Conservation (phyloP, 2,113 vertebrate species). For the Mesitornis unicolor region DNA sequence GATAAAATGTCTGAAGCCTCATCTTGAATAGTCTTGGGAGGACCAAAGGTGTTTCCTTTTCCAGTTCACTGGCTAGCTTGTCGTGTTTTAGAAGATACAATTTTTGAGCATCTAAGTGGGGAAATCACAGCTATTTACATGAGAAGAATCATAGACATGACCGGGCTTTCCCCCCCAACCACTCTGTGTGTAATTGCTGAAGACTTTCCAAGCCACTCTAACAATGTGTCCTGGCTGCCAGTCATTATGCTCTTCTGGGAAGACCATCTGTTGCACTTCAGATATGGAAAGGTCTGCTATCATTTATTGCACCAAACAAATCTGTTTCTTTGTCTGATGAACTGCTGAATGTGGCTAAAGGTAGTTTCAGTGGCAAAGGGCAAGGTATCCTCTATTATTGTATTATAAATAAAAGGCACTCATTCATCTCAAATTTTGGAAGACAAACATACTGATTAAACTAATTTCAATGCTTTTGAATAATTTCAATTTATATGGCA, state of each 20-base stretch:
- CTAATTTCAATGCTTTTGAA: background rate
- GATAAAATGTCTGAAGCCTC: background rate
- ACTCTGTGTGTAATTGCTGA: constrained; percentile 42
- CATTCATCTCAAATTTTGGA: background rate
- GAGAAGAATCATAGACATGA: background rate
- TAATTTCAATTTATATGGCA: background rate
- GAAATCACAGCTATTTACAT: background rate
- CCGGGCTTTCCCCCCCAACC: constrained; percentile 3
- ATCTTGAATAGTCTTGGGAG: background rate
- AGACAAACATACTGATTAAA: background rate
- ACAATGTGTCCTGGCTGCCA: constrained; percentile 56
- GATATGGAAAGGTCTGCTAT: constrained; percentile 35
- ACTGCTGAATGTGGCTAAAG: background rate
- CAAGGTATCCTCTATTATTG: background rate
- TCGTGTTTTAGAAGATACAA: background rate
- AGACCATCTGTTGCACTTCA: constrained; percentile 66
- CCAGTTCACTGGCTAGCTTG: background rate
- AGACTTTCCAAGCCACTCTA: constrained; percentile 45
- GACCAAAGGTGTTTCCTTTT: background rate
- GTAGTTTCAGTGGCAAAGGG: background rate
- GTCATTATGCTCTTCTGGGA: constrained; percentile 55
- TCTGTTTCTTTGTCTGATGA: background rate
- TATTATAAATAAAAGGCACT: background rate
- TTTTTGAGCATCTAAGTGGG: background rate
- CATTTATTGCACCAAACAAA: constrained; percentile 43